Conservation (phyloP, 2,113 vertebrate species). For the Carlito syrichta region DNA sequence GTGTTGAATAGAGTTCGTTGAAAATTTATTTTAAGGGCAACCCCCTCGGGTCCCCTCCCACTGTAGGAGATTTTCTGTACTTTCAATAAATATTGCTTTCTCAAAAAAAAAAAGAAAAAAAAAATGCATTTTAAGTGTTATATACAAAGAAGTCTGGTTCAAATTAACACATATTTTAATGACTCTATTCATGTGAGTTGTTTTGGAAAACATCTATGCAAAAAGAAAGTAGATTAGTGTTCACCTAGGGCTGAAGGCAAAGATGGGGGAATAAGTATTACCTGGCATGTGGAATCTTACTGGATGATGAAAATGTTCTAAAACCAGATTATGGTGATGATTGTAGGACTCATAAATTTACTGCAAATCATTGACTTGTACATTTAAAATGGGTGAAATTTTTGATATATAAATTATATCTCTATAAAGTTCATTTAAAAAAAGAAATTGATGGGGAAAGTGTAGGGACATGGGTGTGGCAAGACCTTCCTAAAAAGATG, state of each 20-base stretch:
- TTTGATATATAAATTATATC: neutral
- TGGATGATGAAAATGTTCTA: neutral
- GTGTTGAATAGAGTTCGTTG: no score
- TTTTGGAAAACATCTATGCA: neutral
- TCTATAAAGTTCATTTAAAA: neutral
- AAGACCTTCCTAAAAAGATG: neutral
- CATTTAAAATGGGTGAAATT: neutral
- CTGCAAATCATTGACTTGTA: neutral
- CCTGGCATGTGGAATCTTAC: neutral
- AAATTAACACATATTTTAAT: no score
- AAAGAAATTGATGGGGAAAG: neutral
- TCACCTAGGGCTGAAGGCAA: neutral
- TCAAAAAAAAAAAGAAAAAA: no score
- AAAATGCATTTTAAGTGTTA: no score
- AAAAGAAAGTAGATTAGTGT: neutral
- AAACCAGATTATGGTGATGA: neutral
- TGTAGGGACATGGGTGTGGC: fast-evolving
- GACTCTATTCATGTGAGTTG: neutral
- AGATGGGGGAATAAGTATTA: neutral
- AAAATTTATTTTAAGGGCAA: no score
- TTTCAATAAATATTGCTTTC: no score
- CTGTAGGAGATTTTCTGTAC: no score
- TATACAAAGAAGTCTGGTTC: no score
- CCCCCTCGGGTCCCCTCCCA: no score
- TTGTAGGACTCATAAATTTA: neutral